Evolutionary conservation across 1,140 invertebrate species (phyloP).

Genomic region (Ectropis grisescens): DNA sequence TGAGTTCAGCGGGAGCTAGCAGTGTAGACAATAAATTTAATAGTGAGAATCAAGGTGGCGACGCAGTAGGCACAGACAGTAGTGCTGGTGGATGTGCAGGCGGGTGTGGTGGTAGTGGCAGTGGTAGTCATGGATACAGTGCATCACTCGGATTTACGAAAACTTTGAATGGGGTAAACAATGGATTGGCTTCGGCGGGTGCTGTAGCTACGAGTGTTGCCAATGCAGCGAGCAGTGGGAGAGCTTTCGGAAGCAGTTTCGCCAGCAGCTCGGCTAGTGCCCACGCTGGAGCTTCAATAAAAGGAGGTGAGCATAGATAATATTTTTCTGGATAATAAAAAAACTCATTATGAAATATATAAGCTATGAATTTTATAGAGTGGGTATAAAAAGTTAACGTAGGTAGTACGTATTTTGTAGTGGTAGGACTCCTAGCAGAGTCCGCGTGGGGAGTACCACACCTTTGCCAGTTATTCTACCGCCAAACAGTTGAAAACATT

Average conservation of each 20-base stretch:
- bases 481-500: too few relatives aligned
- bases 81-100: conserved; percentile 6
- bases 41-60: too few relatives aligned
- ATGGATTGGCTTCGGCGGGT: conserved; percentile 8
- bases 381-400: too few relatives aligned
- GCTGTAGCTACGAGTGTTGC: conserved; percentile 36
- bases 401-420: too few relatives aligned
- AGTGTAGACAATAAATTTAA: too few relatives aligned
- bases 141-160: conserved; percentile 7
- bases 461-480: too few relatives aligned
- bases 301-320: conserved; percentile 36
- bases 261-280: conserved; percentile 38
- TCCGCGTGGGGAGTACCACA: too few relatives aligned
- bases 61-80: conserved; percentile 9
- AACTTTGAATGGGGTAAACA: conserved; percentile 4
- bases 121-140: conserved; percentile 10
- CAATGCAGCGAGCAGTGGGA: conserved; percentile 17
- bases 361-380: too few relatives aligned
- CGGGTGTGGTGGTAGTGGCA: conserved; percentile 11
- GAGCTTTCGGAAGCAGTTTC: conserved; percentile 21
- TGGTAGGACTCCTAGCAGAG: too few relatives aligned
- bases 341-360: too few relatives aligned
- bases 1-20: too few relatives aligned
- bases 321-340: too few relatives aligned
- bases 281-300: conserved; percentile 37